Conservation (phyloP, 1,140 invertebrate species). For the Oryzaephilus surinamensis region DNA sequence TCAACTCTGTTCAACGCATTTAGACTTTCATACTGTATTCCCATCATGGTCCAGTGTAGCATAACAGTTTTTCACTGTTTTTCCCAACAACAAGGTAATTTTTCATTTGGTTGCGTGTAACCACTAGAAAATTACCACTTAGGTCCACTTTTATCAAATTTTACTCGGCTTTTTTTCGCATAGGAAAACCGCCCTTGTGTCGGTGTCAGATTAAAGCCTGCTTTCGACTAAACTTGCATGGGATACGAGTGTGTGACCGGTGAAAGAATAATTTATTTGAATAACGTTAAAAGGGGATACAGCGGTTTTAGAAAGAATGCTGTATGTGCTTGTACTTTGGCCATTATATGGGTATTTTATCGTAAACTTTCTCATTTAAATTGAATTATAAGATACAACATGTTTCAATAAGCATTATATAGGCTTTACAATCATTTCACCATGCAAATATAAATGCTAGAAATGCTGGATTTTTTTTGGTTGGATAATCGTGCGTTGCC, state of each 20-base stretch:
- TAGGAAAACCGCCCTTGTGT: conserved; percentile 10
- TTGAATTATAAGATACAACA: too few relatives aligned
- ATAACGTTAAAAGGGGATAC: conserved; percentile 21
- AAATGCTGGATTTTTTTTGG: too few relatives aligned
- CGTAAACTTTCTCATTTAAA: too few relatives aligned
- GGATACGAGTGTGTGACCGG: conserved; percentile 3
- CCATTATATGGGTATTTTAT: too few relatives aligned
- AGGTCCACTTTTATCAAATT: conserved; percentile 25
- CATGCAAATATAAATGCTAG: too few relatives aligned
- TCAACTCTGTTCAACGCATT: background rate
- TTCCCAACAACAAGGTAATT: conserved; percentile 11
- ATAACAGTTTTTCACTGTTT: background rate
- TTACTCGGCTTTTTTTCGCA: conserved; percentile 7
- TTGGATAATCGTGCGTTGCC: too few relatives aligned
- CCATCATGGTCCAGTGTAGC: background rate
- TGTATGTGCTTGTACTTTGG: too few relatives aligned
- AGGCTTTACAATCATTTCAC: too few relatives aligned
- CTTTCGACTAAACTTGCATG: conserved; percentile 5
- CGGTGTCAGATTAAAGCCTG: background rate
- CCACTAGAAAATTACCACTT: conserved; percentile 26
- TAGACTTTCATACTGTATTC: conserved; percentile 10
- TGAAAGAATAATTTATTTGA: conserved; percentile 18
- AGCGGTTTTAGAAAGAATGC: too few relatives aligned
- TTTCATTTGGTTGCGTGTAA: conserved; percentile 22
- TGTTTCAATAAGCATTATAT: too few relatives aligned